These are phyloP conservation scores for Drosophila nr. perissopoda DNA, from an alignment of 2,888 invertebrate genomes.

Conservation along the genomic window DNA sequence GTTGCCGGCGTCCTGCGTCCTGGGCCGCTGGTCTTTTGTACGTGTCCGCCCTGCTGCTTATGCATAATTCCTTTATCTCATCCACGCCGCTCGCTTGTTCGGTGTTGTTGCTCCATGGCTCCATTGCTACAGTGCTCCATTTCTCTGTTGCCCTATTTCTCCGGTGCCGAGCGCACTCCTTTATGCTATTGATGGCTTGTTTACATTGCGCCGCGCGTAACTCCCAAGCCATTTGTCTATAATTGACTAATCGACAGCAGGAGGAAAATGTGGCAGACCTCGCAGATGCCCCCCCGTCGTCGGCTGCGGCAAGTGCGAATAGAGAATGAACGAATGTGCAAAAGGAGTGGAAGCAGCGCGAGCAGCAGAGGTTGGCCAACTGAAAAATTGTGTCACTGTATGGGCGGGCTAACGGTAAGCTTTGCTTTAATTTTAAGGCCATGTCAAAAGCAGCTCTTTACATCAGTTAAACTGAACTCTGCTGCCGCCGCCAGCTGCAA, in stretches of 20 bases:
- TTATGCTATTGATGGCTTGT: conserved; percentile 75
- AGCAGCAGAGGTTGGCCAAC: not conserved
- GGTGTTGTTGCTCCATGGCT: conserved; percentile 3
- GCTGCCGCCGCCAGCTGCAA: conserved; percentile 17
- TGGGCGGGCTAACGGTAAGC: not conserved
- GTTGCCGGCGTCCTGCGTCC: conserved; percentile 18
- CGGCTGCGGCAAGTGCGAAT: conserved; percentile 32
- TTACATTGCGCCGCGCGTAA: conserved; percentile 67
- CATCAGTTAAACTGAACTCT: conserved; percentile 31
- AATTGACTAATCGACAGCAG: conserved; percentile 76
- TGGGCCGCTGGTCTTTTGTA: conserved; percentile 46
- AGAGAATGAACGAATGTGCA: conserved; percentile 18
- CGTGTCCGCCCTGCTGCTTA: conserved; percentile 52
- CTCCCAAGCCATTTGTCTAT: conserved; percentile 77
- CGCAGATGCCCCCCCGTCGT: conserved; percentile 8
- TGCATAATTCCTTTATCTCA: conserved; percentile 77
- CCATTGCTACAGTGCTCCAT: conserved; percentile 2
- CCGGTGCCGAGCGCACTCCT: conserved; percentile 14
- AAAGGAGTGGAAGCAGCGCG: conserved; percentile 20
- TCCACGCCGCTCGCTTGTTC: conserved; percentile 38
- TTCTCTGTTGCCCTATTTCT: conserved; percentile 1
- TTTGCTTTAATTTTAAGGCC: conserved; percentile 25
- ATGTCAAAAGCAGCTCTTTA: conserved; percentile 34
- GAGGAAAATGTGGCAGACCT: conserved; percentile 30
- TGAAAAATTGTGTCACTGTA: conserved; percentile 52